These are phyloP conservation scores for Charanyca ferruginea DNA, from an alignment of 2,888 invertebrate species.

Conservation along the genomic window DNA sequence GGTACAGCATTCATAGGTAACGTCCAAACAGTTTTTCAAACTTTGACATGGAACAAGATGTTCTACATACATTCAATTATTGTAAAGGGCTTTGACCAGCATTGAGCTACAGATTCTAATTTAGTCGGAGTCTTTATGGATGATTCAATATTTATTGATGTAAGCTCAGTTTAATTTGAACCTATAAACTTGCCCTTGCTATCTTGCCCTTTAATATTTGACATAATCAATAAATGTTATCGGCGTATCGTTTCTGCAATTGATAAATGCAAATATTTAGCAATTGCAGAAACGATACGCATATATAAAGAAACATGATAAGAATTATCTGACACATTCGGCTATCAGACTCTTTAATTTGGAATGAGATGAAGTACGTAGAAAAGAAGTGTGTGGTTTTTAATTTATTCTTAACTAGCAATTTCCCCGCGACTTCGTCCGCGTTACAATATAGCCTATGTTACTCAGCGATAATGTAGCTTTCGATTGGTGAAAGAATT, in stretches of 20 bases:
- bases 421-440: no score
- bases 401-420: no score
- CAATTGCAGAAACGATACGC: no score
- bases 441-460: no score
- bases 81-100: constrained; percentile 3
- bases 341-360: constrained; percentile 3
- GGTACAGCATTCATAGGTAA: no score
- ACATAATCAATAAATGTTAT: constrained; percentile 6
- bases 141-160: constrained; percentile 25
- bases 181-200: constrained; percentile 7
- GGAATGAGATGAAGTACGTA: no score
- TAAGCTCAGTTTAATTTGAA: constrained; percentile 18
- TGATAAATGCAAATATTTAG: no score
- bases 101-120: constrained; percentile 10
- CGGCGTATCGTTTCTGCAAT: background rate
- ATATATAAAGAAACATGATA: background rate
- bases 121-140: background rate
- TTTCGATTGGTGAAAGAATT: no score
- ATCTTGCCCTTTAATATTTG: constrained; percentile 23
- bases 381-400: no score
- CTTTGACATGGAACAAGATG: background rate
- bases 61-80: background rate
- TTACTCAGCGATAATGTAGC: no score
- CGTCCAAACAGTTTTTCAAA: background rate
- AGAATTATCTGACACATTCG: background rate